Evolutionary conservation across 2,888 invertebrate species (phyloP).

Genomic region (Acleris emargana): DNA sequence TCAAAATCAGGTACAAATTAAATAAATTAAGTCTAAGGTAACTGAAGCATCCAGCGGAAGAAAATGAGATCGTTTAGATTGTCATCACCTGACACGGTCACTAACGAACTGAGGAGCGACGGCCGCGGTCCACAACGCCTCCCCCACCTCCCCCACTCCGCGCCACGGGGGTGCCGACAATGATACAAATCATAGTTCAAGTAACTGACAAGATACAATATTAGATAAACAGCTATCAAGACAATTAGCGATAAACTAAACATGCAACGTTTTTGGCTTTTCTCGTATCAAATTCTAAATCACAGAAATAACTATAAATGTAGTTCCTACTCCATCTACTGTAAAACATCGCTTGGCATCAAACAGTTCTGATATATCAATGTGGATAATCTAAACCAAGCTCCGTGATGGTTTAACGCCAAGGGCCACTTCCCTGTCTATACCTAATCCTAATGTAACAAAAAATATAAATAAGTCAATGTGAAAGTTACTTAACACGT

Average conservation of each 20-base stretch:
- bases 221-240: slow-evolving; percentile 11
- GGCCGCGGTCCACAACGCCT: background rate
- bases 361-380: slow-evolving; percentile 37
- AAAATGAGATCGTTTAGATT: slow-evolving; percentile 73
- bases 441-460: slow-evolving; percentile 77
- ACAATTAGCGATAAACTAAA: slow-evolving; percentile 48
- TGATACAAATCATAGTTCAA: slow-evolving; percentile 1
- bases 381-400: slow-evolving; percentile 32
- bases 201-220: slow-evolving; percentile 13
- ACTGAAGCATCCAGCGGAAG: slow-evolving; percentile 76
- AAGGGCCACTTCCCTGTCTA: slow-evolving; percentile 62
- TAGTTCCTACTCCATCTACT: slow-evolving; percentile 49
- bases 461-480: slow-evolving; percentile 79
- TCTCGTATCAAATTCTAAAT: slow-evolving; percentile 71
- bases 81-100: slow-evolving; percentile 44
- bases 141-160: background rate
- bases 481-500: slow-evolving; percentile 81
- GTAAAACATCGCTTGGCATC: slow-evolving; percentile 37
- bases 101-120: slow-evolving; percentile 17
- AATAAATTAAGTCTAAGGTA: slow-evolving; percentile 80
- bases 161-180: background rate
- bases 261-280: slow-evolving; percentile 76
- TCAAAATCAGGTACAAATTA: slow-evolving; percentile 82
- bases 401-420: slow-evolving; percentile 40
- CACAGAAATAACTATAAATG: slow-evolving; percentile 67